Evolutionary conservation across 1,140 invertebrate genomes (phyloP), one percentile per base, ranked within the genome.

Genomic region (Linepithema humile): DNA sequence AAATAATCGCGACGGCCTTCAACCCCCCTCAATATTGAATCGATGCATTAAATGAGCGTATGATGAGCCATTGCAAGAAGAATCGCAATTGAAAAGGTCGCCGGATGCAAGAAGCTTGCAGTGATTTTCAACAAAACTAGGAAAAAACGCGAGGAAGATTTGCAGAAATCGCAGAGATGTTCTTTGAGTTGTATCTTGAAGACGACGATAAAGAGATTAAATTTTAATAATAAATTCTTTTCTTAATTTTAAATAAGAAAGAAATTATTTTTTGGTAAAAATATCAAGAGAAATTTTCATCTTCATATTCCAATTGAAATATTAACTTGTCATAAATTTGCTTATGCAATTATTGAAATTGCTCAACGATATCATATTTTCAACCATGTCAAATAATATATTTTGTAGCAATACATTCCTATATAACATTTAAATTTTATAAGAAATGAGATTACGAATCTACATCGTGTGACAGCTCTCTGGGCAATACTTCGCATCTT

Each of bases 1-100:
- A 78, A 67, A 69, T 55, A 69, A n/a, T 69, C 45, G 17, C 12
- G 20, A 20, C 12, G 62, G 48, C 35, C 75, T 80, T 80, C 64
- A 32, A 80, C 6, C 17, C 26, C 7, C 57, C 60, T 38, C 23
- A 5, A 40, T 17, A n/a, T 12, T 50, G 17, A 45, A 17, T 60
- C 20, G 12, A 23, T 29, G 40, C n/a, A 35, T 64, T 43, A 77
- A 77, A 65, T 40, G 29, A 50, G 43, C 15, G 5, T 69, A 20
- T 70, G 62, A 53, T 48, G 7, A 20, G 32, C n/a, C 48, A n/a
- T 55, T 57, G 64, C n/a, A 69, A 26, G 35, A 26, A 69, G 23
- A 40, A 20, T 69, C 35, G 15, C 23, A 32, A 80, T 69, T 69
- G 48, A 55, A 48, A 26, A 77, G n/a, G 12, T 15, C n/a, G 12